These are phyloP conservation scores for Nymphalis c-album DNA, from an alignment of 2,888 invertebrate genomes.

Conservation along the genomic window DNA sequence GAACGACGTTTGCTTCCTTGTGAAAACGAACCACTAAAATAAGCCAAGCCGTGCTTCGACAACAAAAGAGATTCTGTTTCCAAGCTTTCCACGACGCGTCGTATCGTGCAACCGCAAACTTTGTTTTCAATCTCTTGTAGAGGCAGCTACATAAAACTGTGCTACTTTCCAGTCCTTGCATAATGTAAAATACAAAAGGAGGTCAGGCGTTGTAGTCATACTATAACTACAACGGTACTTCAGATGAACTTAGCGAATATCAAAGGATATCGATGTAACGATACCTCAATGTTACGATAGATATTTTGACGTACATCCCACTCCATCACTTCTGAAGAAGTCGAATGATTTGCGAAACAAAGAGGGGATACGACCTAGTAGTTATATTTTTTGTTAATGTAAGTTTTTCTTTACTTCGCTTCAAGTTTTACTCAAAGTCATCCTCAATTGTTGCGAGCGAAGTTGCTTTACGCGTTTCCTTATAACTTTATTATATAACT, in stretches of 20 bases:
- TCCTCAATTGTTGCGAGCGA: no score
- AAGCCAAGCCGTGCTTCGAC: conserved; percentile 20
- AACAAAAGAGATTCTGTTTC: conserved; percentile 50
- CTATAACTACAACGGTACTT: conserved; percentile 29
- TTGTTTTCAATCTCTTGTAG: conserved; percentile 54
- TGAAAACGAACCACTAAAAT: conserved; percentile 37
- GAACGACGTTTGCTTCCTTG: conserved; percentile 59
- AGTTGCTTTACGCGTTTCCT: no score
- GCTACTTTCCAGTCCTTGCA: conserved; percentile 36
- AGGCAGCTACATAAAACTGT: conserved; percentile 38
- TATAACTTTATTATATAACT: no score
- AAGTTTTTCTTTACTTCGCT: no score
- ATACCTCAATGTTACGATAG: not conserved
- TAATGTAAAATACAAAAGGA: conserved; percentile 33
- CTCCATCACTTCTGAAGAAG: no score
- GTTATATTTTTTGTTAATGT: no score
- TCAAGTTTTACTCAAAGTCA: no score
- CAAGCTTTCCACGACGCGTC: conserved; percentile 50
- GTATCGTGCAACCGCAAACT: conserved; percentile 49
- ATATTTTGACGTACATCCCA: no score
- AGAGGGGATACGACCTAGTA: no score
- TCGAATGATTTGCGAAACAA: no score
- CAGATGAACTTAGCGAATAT: conserved; percentile 9
- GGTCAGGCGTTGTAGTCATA: conserved; percentile 30
- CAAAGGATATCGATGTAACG: not conserved